Evolutionary conservation across 2,888 invertebrate genomes (phyloP), one percentile per base, ranked within the genome.

Genomic region (Ypsolopha sequella): DNA sequence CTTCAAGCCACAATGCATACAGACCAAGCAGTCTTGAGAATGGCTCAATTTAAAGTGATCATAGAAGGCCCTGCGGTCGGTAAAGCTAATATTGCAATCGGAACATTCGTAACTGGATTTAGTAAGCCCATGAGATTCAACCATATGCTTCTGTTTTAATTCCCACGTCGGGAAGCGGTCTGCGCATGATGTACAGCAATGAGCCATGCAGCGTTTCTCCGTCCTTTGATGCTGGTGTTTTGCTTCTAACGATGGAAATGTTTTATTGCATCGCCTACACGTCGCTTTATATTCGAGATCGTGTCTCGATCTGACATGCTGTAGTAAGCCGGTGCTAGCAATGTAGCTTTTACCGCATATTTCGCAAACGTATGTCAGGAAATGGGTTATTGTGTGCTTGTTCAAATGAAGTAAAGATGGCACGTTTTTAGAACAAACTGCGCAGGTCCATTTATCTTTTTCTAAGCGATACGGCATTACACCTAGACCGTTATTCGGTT

Each of bases 311-410:
- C 81, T 54, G 0, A 82, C 72, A 53, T 84, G 84, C 0, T 76
- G 60, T 0, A 82, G 48, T 0, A 84, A 53, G 0, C 82, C 81
- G 0, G 81, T 80, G 0, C 78, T 75, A 0, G 82, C 80, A 0
- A 81, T 71, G 51, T 82, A 84, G 14, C 82, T 79, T 54, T 71
- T 76, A 0, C 84, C 85, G 56, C 85, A 85, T 0, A 76, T 78
- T 44, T 84, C 77, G 51, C 85, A 85, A 0, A 81, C 80, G 57
- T 78, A 81, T 44, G 74, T 78, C 6, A 79, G 53, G 48, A 84
- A 85, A 51, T 85, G 85, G 0, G 79, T 74, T 9, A 82, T 76
- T 1, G 84, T 84, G 54, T 85, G 85, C 14, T 80, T 56, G 48
- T 82, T 84, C 6, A 85, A 50, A 44, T 81, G 81, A 51, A 78